Evolutionary conservation across 2,113 vertebrate species (phyloP).

Genomic region (Pseudonaja textilis): DNA sequence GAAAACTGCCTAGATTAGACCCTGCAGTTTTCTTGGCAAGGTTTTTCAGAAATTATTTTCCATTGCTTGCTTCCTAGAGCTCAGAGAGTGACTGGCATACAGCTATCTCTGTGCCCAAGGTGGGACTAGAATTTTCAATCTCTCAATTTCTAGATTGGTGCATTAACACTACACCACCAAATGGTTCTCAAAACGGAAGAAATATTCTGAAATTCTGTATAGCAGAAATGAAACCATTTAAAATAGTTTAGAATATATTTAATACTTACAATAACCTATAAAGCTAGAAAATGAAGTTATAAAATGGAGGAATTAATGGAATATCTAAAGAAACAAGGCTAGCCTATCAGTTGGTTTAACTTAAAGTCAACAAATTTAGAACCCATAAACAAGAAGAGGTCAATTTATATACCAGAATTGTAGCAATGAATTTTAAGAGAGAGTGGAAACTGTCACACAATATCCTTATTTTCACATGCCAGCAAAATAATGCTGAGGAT

Average conservation of each 20-base stretch:
- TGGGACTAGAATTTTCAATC: background rate
- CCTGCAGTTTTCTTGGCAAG: no score
- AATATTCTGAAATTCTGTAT: background rate
- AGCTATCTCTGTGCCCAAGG: background rate
- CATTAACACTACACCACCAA: background rate
- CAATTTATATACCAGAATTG: background rate
- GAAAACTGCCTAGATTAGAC: background rate
- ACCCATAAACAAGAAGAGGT: background rate
- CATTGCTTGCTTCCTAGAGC: background rate
- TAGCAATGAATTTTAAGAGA: background rate
- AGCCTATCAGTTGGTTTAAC: background rate
- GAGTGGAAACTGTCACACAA: background rate
- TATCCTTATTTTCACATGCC: background rate
- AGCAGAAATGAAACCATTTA: background rate
- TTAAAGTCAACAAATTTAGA: background rate
- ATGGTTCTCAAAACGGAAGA: background rate
- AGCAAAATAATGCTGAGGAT: background rate
- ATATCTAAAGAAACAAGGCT: background rate
- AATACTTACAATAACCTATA: background rate
- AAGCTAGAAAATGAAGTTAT: background rate
- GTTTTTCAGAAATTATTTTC: no score
- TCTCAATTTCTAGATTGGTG: background rate
- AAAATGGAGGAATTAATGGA: no score
- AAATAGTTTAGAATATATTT: background rate
- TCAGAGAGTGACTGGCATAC: background rate